Evolutionary conservation across 92 coral and sea anemone species (phyloP).

Genomic region (Desmophyllum pertusum): DNA sequence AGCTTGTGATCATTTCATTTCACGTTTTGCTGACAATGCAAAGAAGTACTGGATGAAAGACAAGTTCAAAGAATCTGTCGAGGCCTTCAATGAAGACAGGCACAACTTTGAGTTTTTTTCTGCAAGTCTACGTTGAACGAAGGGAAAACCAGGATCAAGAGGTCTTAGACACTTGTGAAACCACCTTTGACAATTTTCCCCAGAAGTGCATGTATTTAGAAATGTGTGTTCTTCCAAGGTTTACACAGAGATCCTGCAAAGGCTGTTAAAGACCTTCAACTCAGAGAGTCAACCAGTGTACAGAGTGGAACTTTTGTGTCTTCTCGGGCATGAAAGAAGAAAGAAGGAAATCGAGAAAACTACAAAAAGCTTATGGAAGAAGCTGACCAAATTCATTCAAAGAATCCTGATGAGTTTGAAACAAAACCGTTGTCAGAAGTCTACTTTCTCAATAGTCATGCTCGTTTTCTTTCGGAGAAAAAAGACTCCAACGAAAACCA

Average conservation of each 20-base stretch:
- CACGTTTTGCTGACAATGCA: slow-evolving; percentile 13
- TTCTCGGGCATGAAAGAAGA: background rate
- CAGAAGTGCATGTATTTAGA: slow-evolving; percentile 26
- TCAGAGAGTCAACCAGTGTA: background rate
- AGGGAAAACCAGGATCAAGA: background rate
- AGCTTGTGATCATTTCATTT: slow-evolving; percentile 37
- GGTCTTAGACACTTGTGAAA: background rate
- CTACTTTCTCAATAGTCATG: background rate
- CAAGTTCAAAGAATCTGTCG: slow-evolving; percentile 25
- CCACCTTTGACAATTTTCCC: background rate
- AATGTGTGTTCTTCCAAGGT: slow-evolving; percentile 30
- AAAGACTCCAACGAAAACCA: background rate
- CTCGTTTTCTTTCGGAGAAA: slow-evolving; percentile 20
- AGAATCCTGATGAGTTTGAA: background rate
- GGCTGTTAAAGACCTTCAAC: background rate
- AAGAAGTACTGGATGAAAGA: slow-evolving; percentile 33
- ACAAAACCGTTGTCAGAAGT: slow-evolving; percentile 1
- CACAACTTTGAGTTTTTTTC: slow-evolving; percentile 38
- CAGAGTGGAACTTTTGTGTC: slow-evolving; percentile 28
- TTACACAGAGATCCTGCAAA: background rate
- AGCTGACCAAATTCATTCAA: background rate
- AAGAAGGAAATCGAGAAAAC: background rate
- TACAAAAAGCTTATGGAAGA: background rate
- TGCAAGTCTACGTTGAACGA: slow-evolving; percentile 5
- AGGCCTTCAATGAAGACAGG: slow-evolving; percentile 36